Conservation (phyloP, 1,140 invertebrate species). For the Reticulitermes speratus region DNA sequence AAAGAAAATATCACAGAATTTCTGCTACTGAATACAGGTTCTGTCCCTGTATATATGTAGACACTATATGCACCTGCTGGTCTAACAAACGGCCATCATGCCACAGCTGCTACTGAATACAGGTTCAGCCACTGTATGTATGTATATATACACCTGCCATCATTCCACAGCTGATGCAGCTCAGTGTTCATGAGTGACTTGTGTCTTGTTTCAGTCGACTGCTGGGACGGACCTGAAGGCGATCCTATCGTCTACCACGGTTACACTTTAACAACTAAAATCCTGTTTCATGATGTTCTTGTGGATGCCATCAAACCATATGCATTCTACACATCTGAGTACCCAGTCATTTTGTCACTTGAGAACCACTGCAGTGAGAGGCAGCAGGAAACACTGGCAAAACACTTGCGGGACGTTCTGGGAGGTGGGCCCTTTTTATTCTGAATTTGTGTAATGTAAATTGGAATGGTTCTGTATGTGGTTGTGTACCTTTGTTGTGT, state of each 20-base stretch:
- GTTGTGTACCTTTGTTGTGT: too few relatives aligned
- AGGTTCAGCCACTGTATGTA: too few relatives aligned
- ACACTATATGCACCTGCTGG: too few relatives aligned
- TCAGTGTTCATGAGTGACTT: background rate
- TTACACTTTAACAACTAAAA: constrained; percentile 57
- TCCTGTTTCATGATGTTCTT: constrained; percentile 56
- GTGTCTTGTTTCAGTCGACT: constrained; percentile 52
- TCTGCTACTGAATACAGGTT: too few relatives aligned
- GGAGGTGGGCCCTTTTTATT: constrained; percentile 44
- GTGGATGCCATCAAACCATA: constrained; percentile 50
- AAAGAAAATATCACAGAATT: too few relatives aligned
- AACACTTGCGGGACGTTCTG: constrained; percentile 53
- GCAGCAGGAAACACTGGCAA: constrained; percentile 56
- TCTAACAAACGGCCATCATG: too few relatives aligned
- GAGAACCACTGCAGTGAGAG: constrained; percentile 58
- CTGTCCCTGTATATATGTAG: too few relatives aligned
- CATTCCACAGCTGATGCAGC: too few relatives aligned
- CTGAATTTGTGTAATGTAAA: too few relatives aligned
- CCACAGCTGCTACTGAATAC: too few relatives aligned
- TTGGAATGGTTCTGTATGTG: too few relatives aligned
- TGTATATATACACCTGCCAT: too few relatives aligned
- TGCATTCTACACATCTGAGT: constrained; percentile 48
- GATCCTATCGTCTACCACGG: constrained; percentile 60
- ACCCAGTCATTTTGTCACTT: constrained; percentile 58
- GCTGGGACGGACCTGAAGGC: constrained; percentile 59